These are phyloP conservation scores for Thereva unica DNA, from an alignment of 2,888 invertebrate genomes.

Conservation along the genomic window DNA sequence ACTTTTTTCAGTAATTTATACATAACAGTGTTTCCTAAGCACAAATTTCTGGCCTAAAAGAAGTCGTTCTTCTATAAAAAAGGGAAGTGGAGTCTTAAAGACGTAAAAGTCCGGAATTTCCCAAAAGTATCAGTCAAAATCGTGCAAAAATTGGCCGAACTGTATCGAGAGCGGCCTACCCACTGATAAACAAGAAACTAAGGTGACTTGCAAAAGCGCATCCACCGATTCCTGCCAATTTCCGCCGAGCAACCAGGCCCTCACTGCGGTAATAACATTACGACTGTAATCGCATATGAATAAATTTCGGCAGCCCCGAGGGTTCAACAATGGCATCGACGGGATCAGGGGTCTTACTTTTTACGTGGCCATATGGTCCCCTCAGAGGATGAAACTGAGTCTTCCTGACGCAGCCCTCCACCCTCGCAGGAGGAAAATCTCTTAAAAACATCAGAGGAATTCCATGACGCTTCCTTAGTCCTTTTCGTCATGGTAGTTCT, in stretches of 20 bases:
- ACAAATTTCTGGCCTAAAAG: too few relatives aligned
- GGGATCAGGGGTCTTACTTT: constrained; percentile 9
- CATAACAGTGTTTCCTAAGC: too few relatives aligned
- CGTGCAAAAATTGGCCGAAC: too few relatives aligned
- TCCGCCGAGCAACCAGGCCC: constrained; percentile 6
- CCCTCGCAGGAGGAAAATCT: constrained; percentile 2
- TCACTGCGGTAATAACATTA: constrained; percentile 47
- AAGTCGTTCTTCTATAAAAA: too few relatives aligned
- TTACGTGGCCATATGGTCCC: constrained; percentile 38
- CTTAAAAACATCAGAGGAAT: constrained; percentile 29
- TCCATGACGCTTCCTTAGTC: constrained; percentile 21
- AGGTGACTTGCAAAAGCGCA: constrained; percentile 31
- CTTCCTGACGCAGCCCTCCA: constrained; percentile 13
- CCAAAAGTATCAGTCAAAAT: too few relatives aligned
- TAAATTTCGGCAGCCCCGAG: constrained; percentile 51
- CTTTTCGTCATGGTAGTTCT: constrained; percentile 31
- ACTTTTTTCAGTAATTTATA: too few relatives aligned
- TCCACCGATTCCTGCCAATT: constrained; percentile 6
- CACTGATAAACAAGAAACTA: too few relatives aligned
- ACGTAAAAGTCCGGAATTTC: too few relatives aligned
- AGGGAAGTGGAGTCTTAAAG: too few relatives aligned
- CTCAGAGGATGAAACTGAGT: constrained; percentile 12
- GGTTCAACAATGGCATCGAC: neutral
- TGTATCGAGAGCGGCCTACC: too few relatives aligned
- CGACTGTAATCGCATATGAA: constrained; percentile 58